Percentiles rank a stretch among this genome's conserved stretches.
Evolutionary conservation across 2,797 vertebrate species (phyloP).

Genomic region (Sebastes kiyomatsui): DNA sequence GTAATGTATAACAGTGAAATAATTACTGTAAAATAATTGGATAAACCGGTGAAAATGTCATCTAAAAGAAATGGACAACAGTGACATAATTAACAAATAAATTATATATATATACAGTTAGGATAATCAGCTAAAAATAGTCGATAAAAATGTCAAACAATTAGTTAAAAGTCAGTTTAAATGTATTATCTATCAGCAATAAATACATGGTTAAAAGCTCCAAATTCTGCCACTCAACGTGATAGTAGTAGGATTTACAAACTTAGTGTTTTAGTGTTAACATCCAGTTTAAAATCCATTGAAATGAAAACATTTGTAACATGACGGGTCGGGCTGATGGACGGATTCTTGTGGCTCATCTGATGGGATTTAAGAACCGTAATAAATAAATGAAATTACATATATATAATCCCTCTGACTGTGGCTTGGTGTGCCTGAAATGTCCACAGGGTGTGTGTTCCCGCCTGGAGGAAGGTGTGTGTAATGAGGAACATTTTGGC

Average conservation of each 20-base stretch:
- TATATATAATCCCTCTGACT: not conserved
- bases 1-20: not conserved
- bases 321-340: not conserved
- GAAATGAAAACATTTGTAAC: not conserved
- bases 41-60: fast-evolving
- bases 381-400: not conserved
- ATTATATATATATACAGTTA: not conserved
- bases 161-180: not conserved
- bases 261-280: not conserved
- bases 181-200: not conserved
- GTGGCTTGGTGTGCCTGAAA: conserved; percentile 15
- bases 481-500: conserved; percentile 48
- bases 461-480: conserved; percentile 37
- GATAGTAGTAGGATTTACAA: not conserved
- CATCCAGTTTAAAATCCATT: not conserved
- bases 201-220: not conserved
- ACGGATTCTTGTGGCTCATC: not conserved
- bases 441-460: conserved; percentile 55
- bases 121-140: not conserved
- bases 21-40: fast-evolving
- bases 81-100: not conserved
- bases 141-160: not conserved
- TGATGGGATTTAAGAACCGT: not conserved
- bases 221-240: fast-evolving
- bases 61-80: not conserved